Evolutionary conservation across 1,140 invertebrate genomes (phyloP), one percentile per base, ranked within the genome.

Genomic region (Nasonia giraulti): DNA sequence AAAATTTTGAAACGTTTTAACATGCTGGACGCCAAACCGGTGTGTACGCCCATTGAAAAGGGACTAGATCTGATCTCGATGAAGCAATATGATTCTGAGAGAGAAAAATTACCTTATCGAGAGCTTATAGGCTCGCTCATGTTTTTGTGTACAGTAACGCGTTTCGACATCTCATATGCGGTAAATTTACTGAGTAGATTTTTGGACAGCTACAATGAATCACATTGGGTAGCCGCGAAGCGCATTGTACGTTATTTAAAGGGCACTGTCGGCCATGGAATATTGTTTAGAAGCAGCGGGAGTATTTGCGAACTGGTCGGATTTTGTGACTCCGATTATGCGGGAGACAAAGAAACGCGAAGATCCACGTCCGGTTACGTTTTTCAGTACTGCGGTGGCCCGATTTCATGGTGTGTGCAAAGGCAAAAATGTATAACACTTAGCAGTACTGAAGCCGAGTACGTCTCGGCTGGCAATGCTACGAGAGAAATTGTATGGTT

Each of bases 121-220:
- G 68, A 71, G 27, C 20, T 31, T n/a, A n/a, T 71, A 20, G 68
- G 68, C 7, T 71, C 68, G 8, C 68, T 71, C 27, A 71, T 71
- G 68, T 71, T 71, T 71, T n/a, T 71, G n/a, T 55, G 27, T 71
- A 31, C 20, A 17, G 20, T 71, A 20, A 92, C 93, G 78, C 76
- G 93, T 62, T 93, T 92, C 80, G 91, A 94, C 87, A 88, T 91
- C 80, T 76, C 89, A 74, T 92, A 88, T 85, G 89, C 91, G 23
- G 91, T 93, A 2, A 87, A 79, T 74, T 55, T 86, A 27, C 37
- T 89, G 33, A 88, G 88, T 69, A 87, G 89, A 82, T 91, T 86
- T 86, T 86, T 88, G n/a, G 85, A 86, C 47, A 87, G 86, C 62
- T 90, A 87, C 55, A 82, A 87, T 74, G 78, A 87, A 76, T 69